These are phyloP conservation scores for Lasioglossum morio DNA, from an alignment of 2,888 invertebrate genomes.

Conservation along the genomic window DNA sequence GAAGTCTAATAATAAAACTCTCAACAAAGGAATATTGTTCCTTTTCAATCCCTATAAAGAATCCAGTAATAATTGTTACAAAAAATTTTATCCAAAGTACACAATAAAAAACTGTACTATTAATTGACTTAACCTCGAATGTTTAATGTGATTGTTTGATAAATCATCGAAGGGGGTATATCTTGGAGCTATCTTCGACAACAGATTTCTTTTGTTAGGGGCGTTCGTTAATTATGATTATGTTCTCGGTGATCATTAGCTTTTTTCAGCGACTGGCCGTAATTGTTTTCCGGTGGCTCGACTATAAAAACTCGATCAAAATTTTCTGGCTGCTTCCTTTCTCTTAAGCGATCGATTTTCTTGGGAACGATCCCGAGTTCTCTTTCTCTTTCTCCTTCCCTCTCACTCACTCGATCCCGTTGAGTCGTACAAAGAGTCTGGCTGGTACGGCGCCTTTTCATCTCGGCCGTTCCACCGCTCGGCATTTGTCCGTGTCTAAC, in stretches of 20 bases:
- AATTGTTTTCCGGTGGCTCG: conserved; percentile 5
- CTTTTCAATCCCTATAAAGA: background rate
- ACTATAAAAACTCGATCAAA: conserved; percentile 6
- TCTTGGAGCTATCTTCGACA: background rate
- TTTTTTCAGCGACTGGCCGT: background rate
- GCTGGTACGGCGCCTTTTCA: conserved; percentile 58
- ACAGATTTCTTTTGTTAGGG: background rate
- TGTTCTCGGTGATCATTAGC: background rate
- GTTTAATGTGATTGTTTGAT: background rate
- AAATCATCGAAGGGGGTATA: background rate
- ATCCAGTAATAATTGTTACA: background rate
- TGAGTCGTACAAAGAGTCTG: conserved; percentile 33
- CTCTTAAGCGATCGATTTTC: conserved; percentile 35
- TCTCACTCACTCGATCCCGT: background rate
- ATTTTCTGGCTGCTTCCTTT: conserved; percentile 17
- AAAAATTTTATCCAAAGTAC: background rate
- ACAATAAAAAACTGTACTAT: background rate
- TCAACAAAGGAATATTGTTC: background rate
- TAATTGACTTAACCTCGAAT: background rate
- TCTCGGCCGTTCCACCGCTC: conserved; percentile 53
- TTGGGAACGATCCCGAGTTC: conserved; percentile 19
- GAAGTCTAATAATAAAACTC: no score
- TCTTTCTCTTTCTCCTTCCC: background rate
- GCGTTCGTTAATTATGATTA: background rate
- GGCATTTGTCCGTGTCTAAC: conserved; percentile 67